Percentiles rank a stretch among this genome's conserved stretches.
Evolutionary conservation across 2,888 invertebrate species (phyloP).

Genomic region (Crocallis elinguaria): DNA sequence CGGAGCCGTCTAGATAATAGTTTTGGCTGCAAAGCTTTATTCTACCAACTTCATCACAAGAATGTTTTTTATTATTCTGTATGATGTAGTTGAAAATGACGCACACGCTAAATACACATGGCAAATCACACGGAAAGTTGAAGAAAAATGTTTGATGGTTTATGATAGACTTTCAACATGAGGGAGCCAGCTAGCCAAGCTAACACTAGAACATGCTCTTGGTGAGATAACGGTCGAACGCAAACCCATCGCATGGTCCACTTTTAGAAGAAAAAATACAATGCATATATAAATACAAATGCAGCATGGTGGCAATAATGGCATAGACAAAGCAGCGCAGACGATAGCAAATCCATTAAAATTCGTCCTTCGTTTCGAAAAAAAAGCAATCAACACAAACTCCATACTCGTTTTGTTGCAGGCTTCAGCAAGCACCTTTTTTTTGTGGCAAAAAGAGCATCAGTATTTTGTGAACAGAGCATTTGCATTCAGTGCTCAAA

Average conservation of each 20-base stretch:
- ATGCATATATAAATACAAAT: background rate
- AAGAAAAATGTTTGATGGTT: no score
- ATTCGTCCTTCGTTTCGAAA: conserved; percentile 9
- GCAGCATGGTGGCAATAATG: background rate
- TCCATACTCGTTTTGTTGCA: conserved; percentile 6
- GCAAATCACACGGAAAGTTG: no score
- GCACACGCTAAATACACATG: no score
- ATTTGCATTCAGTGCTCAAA: conserved; percentile 9
- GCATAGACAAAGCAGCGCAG: conserved; percentile 1
- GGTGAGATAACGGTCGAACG: no score
- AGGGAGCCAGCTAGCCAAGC: no score
- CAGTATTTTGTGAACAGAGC: background rate
- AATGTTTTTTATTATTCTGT: no score
- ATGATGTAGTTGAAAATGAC: no score
- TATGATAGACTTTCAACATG: no score
- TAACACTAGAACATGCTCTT: no score
- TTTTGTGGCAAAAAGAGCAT: background rate
- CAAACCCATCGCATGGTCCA: background rate
- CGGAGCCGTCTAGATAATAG: no score
- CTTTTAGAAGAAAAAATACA: background rate
- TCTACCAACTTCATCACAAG: no score
- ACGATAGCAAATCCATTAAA: conserved; percentile 18
- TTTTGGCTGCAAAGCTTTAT: no score
- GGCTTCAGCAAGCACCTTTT: background rate
- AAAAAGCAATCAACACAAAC: conserved; percentile 11